Evolutionary conservation across 2,888 invertebrate genomes (phyloP), one percentile per base, ranked within the genome.

Genomic region (Apoda limacodes): DNA sequence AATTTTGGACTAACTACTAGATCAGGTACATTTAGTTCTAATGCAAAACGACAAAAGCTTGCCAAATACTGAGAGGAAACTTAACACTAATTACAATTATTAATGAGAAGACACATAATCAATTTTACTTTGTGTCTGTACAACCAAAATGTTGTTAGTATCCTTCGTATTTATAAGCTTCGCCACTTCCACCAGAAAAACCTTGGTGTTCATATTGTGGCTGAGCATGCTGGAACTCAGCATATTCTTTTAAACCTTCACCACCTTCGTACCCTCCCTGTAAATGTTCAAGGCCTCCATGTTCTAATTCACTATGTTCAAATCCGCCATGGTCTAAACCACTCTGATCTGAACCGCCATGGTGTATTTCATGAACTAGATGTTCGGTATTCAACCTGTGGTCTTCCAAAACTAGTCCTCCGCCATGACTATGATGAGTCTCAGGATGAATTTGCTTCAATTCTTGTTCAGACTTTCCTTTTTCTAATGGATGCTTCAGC

Each of bases 401-500:
- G 47, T 85, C 82, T 57, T 86, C 86, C 9, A 86, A 66, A 5
- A 85, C 84, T 9, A 85, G 55, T 28, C 86, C 86, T 23, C 82
- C 76, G 11, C 84, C 84, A 42, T 85, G 83, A 23, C 63, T 69
- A 46, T 84, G 83, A 46, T 85, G 75, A 7, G 82, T 82, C 57
- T 86, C 83, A 2, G 86, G 86, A 52, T 86, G 86, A 45, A 86
- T 69, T 39, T 72, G 71, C 50, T 86, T 86, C 47, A 86, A 54
- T 50, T 82, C 82, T 42, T 83, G 82, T 47, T 85, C 85, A 46
- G 81, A 82, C 44, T 83, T 82, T 28, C 87, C 87, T 45, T 85
- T 82, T 50, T 86, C 84, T 31, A 88, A 63, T 3, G 87, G 87
- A 48, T 88, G 85, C 47, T 87, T 82, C 3, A 87, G 54, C 35